Percentiles rank a stretch among this genome's conserved stretches.
Evolutionary conservation across 2,797 vertebrate species (phyloP).

Genomic region (Eleutherodactylus coqui): DNA sequence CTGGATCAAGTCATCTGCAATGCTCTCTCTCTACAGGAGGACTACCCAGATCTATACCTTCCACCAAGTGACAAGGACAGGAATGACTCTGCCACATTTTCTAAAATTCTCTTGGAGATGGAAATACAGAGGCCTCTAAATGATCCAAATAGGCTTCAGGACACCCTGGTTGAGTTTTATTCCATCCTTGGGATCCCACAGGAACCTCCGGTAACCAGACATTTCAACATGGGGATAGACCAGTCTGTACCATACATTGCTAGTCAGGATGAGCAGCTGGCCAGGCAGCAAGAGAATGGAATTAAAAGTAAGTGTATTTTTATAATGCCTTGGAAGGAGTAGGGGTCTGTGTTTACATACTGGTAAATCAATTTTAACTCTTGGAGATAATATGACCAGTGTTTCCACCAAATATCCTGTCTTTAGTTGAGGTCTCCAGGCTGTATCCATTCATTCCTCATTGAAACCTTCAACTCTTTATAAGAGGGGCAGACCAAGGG

Average conservation of each 20-base stretch:
- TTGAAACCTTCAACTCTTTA: not conserved
- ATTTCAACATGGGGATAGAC: not conserved
- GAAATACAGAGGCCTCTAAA: slow-evolving; percentile 1
- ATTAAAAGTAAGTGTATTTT: not conserved
- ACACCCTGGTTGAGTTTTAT: slow-evolving; percentile 25
- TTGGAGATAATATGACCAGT: too few relatives aligned
- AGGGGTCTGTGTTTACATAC: too few relatives aligned
- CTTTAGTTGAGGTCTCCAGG: too few relatives aligned
- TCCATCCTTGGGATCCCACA: slow-evolving; percentile 23
- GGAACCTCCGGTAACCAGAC: not conserved
- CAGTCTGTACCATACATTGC: not conserved
- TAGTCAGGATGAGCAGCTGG: not conserved
- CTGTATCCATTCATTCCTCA: too few relatives aligned
- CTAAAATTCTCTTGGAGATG: not conserved
- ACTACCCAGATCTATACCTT: slow-evolving; percentile 1
- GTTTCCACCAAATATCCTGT: too few relatives aligned
- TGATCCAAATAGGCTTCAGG: not conserved
- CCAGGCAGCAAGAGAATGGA: not conserved
- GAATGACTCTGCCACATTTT: not conserved
- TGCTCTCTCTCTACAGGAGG: slow-evolving; percentile 35
- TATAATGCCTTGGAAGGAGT: too few relatives aligned
- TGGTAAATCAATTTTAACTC: too few relatives aligned
- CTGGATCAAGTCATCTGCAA: slow-evolving; percentile 31
- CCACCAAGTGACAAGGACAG: not conserved
- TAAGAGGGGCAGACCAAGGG: not conserved